A percentile compares a stretch with the other conserved stretches of the same genome.
phyloP scores from a whole-genome alignment of 2,888 invertebrate genomes.

The Odontomyia ornata region DNA sequence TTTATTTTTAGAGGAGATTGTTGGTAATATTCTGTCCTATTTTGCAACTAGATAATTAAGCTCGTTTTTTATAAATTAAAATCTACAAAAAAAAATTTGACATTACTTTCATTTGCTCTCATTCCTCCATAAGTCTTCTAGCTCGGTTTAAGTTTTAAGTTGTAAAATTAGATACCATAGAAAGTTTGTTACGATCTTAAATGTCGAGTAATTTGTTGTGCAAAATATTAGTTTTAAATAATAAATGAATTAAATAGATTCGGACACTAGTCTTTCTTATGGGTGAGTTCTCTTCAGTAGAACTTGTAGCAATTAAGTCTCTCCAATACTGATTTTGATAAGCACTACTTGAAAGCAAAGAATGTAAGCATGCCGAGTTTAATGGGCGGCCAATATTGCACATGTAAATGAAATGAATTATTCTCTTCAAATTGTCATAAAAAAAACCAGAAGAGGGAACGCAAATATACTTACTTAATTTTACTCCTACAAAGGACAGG shows the following conservation, averaged over 20 bases:
- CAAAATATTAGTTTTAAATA: conserved; percentile 14
- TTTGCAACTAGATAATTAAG: not conserved
- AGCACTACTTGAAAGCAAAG: too few species aligned
- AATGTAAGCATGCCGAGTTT: too few species aligned
- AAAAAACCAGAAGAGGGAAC: too few species aligned
- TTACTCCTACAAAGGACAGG: too few species aligned
- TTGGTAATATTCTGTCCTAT: conserved; percentile 20
- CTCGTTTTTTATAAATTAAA: not conserved
- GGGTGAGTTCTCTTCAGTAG: too few species aligned
- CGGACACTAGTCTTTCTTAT: too few species aligned
- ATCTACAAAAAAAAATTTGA: not conserved
- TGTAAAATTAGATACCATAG: not conserved
- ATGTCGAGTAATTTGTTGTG: conserved; percentile 12
- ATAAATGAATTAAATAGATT: conserved; percentile 13
- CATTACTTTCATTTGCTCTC: not conserved
- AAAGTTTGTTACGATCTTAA: conserved; percentile 1
- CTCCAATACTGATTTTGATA: too few species aligned
- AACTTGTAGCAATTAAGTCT: too few species aligned
- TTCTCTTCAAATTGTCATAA: too few species aligned
- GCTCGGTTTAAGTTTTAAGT: conserved; percentile 3
- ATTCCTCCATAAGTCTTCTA: not conserved
- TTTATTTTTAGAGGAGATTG: conserved; percentile 9
- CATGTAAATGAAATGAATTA: too few species aligned
- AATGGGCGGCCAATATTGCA: too few species aligned
- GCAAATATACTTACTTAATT: too few species aligned